phyloP scores from a whole-genome alignment of 1,140 invertebrate species.

The Coelopa frigida region DNA sequence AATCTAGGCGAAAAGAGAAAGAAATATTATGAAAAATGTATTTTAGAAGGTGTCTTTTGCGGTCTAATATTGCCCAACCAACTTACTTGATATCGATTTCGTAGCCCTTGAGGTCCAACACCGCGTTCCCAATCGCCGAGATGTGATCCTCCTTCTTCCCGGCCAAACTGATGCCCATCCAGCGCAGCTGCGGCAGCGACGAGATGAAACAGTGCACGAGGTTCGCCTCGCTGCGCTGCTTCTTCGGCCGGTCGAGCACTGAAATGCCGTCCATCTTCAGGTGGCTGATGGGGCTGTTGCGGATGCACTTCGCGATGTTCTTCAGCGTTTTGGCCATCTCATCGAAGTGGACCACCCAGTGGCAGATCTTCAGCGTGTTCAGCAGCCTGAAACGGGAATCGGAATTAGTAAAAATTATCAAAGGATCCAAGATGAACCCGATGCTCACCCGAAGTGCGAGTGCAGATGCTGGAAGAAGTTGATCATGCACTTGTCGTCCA shows the following conservation, averaged over 20 bases:
- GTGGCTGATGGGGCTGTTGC: conserved; percentile 15
- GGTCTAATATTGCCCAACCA: neutral
- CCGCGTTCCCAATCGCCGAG: conserved; percentile 15
- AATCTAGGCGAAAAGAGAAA: conserved; percentile 12
- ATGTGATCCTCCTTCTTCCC: conserved; percentile 19
- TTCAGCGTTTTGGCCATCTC: conserved; percentile 17
- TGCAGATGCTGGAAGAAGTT: conserved; percentile 16
- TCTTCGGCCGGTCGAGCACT: conserved; percentile 16
- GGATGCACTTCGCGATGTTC: conserved; percentile 11
- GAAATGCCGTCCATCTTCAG: conserved; percentile 18
- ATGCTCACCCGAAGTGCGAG: conserved; percentile 13
- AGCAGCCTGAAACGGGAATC: conserved; percentile 10
- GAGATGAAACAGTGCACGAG: conserved; percentile 13
- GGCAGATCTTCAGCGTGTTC: conserved; percentile 19
- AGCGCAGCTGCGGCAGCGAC: conserved; percentile 12
- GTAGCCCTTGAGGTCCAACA: conserved; percentile 12
- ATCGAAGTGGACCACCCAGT: conserved; percentile 19
- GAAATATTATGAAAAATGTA: neutral
- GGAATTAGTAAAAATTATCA: neutral
- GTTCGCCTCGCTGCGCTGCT: conserved; percentile 10
- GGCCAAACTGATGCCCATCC: conserved; percentile 16
- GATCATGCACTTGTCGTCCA: conserved; percentile 16
- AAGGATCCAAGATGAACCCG: neutral
- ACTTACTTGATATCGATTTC: conserved; percentile 19
- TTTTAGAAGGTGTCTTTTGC: no score